Percentiles rank a stretch among this genome's conserved stretches.
Conservation (phyloP, 2,888 invertebrate genomes). For the Junonia oenone region DNA sequence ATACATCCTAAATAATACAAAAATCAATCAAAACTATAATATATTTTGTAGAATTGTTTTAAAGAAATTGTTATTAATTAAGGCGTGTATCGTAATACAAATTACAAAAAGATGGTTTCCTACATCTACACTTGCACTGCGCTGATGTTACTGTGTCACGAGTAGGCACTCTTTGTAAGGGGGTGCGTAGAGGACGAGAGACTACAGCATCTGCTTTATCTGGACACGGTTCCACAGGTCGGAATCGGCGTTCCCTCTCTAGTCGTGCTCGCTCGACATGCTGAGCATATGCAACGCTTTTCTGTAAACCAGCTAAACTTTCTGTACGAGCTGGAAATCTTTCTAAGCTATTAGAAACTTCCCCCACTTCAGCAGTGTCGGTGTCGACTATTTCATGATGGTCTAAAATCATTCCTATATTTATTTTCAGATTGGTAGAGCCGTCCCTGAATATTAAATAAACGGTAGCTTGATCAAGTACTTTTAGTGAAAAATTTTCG, state of each 20-base stretch:
- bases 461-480: conserved; percentile 62
- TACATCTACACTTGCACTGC: conserved; percentile 38
- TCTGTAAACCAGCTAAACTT: conserved; percentile 57
- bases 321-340: conserved; percentile 47
- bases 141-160: conserved; percentile 16
- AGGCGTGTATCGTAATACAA: conserved; percentile 53
- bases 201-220: conserved; percentile 45
- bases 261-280: conserved; percentile 43
- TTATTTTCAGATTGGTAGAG: conserved; percentile 57
- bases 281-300: conserved; percentile 51
- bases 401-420: conserved; percentile 71
- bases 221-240: conserved; percentile 35
- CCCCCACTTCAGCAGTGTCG: conserved; percentile 40
- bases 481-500: conserved; percentile 60
- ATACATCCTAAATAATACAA: too few relatives aligned
- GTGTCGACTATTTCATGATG: conserved; percentile 74
- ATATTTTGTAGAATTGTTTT: not conserved
- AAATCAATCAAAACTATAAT: not conserved
- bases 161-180: conserved; percentile 37
- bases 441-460: conserved; percentile 64
- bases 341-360: conserved; percentile 37
- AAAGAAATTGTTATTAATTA: conserved; percentile 32
- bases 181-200: conserved; percentile 44
- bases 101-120: conserved; percentile 42
- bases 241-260: conserved; percentile 48